Percentiles rank a stretch among this genome's conserved stretches.
Conservation (phyloP, 1,140 invertebrate genomes). For the Riptortus pedestris region DNA sequence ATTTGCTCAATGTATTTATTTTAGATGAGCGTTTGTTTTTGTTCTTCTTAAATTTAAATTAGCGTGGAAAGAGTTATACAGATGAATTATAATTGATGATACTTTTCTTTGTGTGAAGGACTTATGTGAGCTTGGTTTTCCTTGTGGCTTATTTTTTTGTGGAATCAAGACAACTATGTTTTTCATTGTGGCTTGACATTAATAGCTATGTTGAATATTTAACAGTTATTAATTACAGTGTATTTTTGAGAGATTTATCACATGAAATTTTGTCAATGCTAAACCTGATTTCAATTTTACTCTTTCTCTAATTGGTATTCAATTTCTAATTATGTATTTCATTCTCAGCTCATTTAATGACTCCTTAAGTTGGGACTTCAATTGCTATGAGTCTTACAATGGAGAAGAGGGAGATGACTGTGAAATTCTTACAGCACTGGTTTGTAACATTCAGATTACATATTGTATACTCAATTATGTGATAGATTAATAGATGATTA, state of each 20-base stretch:
- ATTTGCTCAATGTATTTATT: neutral
- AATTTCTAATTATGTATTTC: neutral
- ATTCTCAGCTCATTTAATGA: neutral
- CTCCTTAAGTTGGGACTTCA: slow-evolving; percentile 7
- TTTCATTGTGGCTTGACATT: too few species aligned
- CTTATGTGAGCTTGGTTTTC: too few species aligned
- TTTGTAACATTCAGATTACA: neutral
- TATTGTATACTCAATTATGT: neutral
- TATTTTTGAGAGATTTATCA: neutral
- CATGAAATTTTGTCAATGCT: neutral
- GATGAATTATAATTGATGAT: too few species aligned
- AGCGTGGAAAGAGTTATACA: too few species aligned
- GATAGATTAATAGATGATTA: too few species aligned
- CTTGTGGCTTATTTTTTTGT: too few species aligned
- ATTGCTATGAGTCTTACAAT: neutral
- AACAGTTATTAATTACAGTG: neutral
- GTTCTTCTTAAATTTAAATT: neutral
- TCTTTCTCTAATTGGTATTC: neutral
- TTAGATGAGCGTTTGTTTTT: neutral
- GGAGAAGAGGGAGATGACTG: neutral
- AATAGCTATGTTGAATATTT: neutral
- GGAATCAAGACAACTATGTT: too few species aligned
- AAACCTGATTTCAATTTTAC: neutral
- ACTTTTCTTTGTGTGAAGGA: too few species aligned
- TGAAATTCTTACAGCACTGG: slow-evolving; percentile 15